Conservation (phyloP, 2,113 vertebrate genomes). For the Pachycephala philippinensis region DNA sequence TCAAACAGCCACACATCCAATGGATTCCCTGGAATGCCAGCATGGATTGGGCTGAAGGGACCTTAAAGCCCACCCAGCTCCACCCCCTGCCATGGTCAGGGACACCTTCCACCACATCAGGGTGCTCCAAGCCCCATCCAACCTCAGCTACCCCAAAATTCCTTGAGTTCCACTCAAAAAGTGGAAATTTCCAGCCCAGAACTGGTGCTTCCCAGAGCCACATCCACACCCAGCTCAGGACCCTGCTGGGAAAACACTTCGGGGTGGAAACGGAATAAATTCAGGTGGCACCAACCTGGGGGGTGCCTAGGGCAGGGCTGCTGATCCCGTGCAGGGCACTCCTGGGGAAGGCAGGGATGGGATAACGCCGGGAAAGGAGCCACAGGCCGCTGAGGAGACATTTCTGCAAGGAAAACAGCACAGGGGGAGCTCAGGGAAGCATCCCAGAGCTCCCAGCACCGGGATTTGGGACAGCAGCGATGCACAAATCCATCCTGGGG, state of each 20-base stretch:
- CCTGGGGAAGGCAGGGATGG: constrained; percentile 51
- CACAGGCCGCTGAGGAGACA: constrained; percentile 72
- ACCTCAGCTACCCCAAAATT: not conserved
- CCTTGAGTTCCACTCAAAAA: not conserved
- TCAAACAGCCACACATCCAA: not conserved
- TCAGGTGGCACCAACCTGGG: constrained; percentile 73
- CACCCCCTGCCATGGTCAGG: not conserved
- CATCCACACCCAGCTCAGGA: not conserved
- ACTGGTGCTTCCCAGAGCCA: not conserved
- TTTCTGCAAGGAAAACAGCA: constrained; percentile 61
- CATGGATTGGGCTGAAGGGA: rapidly evolving
- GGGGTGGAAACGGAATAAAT: not conserved
- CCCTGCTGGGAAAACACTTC: rapidly evolving
- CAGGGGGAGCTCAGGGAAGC: not conserved
- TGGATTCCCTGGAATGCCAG: rapidly evolving
- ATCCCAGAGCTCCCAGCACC: not conserved
- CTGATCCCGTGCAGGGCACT: constrained; percentile 52
- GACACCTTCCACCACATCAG: not conserved
- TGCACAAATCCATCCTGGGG: not conserved
- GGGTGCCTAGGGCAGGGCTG: constrained; percentile 27
- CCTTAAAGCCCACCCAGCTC: rapidly evolving
- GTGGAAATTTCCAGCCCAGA: not conserved
- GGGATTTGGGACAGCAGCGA: rapidly evolving
- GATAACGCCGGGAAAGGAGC: constrained; percentile 65
- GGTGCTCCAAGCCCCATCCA: not conserved